Evolutionary conservation across 2,113 vertebrate species (phyloP), one percentile per base, ranked within the genome.

Genomic region (Setophaga coronata): DNA sequence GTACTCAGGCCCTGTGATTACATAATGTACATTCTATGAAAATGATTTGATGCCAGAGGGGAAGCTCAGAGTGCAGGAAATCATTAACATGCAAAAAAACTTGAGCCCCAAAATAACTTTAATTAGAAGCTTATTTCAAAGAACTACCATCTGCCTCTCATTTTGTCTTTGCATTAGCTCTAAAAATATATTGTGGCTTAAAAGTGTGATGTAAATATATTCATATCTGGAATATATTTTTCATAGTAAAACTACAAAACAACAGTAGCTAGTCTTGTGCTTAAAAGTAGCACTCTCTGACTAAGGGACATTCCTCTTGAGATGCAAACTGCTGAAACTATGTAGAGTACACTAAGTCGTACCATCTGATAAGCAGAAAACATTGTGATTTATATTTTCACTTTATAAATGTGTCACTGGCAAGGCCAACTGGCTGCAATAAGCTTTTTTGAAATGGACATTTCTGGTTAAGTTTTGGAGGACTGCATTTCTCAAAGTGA

Each of bases 351-450:
- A 45, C 80, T 97, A 97, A 98, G 78, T 97, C 94, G 94, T 98
- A 97, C 97, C 98, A 98, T 97, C 93, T 98, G 98, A 97, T 90
- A 90, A 74, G 73, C 50, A 92, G 95, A 97, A 96, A 97, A 94
- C 73, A 79, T 86, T 82, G 67, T 90, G 93, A 87, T 86, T 95
- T 97, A 48, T 94, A 96, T 96, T 98, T 97, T 97, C 97, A 96
- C 97, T 97, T 97, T 97, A 96, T 96, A 97, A 97, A 97, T 96
- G 93, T 96, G 97, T 97, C 95, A 95, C 69, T 95, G 90, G 90
- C 77, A 95, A 96, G 97, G 94, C 97, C 95, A 98, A 88, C 92
- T 97, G 96, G 94, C 95, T 97, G 90, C 71, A 95, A 33, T 71
- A 62, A 93, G 67, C 50, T 94, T 95, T 78, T 97, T 90, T 93